A percentile compares a stretch with the other conserved stretches of the same genome.
These are phyloP conservation scores for Tetanocera ferruginea DNA, from an alignment of 2,888 invertebrate species.

Conservation along the genomic window DNA sequence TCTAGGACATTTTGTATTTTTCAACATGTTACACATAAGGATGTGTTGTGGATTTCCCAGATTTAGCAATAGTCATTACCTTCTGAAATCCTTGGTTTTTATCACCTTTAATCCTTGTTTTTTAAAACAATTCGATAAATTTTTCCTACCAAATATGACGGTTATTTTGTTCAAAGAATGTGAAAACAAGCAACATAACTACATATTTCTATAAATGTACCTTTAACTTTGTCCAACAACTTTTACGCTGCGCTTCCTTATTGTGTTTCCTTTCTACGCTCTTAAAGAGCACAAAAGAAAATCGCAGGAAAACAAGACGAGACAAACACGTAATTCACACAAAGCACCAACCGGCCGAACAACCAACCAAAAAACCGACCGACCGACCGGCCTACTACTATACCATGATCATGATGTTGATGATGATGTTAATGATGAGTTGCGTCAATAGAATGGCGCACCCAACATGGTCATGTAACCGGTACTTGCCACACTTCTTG, in stretches of 20 bases:
- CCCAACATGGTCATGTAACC: neutral
- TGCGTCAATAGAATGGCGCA: neutral
- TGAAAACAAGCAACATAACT: neutral
- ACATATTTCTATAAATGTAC: neutral
- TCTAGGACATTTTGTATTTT: too few species aligned
- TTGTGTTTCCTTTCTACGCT: neutral
- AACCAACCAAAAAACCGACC: too few species aligned
- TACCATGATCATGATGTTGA: neutral
- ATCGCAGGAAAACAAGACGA: neutral
- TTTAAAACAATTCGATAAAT: too few species aligned
- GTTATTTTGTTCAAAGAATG: too few species aligned
- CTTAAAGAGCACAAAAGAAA: conserved; percentile 12
- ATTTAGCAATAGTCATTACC: too few species aligned
- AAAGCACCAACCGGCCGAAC: neutral
- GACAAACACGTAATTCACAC: neutral
- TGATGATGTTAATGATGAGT: neutral
- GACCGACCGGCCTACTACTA: neutral
- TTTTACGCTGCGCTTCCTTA: neutral
- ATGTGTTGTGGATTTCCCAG: too few species aligned
- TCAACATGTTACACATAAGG: too few species aligned
- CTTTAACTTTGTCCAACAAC: neutral
- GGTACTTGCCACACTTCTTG: neutral
- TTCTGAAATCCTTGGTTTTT: too few species aligned
- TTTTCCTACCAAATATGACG: too few species aligned
- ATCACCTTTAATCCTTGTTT: too few species aligned